phyloP scores from a whole-genome alignment of 2,797 vertebrate genomes.

The Mycteria americana region DNA sequence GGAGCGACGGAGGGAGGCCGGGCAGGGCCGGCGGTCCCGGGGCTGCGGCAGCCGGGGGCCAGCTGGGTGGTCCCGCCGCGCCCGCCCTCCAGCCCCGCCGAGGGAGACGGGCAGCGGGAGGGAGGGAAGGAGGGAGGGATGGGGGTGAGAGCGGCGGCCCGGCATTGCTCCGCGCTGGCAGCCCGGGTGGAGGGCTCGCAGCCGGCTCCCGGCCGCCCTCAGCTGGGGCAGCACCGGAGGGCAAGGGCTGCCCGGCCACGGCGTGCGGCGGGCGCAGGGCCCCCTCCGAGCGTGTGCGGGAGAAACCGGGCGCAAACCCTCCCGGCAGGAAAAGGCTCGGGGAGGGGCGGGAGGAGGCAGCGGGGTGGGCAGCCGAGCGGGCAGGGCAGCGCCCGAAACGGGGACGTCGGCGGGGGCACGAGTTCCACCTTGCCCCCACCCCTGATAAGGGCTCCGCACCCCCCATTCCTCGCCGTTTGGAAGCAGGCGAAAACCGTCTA shows the following conservation, averaged over 20 bases:
- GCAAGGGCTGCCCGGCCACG: neutral
- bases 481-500: rapidly evolving
- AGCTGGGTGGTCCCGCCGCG: neutral
- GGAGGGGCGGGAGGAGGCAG: no score
- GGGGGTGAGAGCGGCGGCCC: neutral
- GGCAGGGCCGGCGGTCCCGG: neutral
- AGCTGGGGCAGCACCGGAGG: neutral
- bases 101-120: neutral
- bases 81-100: neutral
- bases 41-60: neutral
- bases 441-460: neutral
- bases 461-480: neutral
- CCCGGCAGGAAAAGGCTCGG: neutral
- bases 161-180: neutral
- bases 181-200: neutral
- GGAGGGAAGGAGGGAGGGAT: neutral
- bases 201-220: neutral
- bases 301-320: neutral
- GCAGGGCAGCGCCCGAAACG: neutral
- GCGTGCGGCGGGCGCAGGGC: neutral
- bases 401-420: no score
- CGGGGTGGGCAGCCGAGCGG: neutral
- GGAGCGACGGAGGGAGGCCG: neutral
- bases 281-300: neutral
- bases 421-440: neutral